These are phyloP conservation scores for Colletes gigas DNA, from an alignment of 1,140 invertebrate genomes.

Conservation along the genomic window DNA sequence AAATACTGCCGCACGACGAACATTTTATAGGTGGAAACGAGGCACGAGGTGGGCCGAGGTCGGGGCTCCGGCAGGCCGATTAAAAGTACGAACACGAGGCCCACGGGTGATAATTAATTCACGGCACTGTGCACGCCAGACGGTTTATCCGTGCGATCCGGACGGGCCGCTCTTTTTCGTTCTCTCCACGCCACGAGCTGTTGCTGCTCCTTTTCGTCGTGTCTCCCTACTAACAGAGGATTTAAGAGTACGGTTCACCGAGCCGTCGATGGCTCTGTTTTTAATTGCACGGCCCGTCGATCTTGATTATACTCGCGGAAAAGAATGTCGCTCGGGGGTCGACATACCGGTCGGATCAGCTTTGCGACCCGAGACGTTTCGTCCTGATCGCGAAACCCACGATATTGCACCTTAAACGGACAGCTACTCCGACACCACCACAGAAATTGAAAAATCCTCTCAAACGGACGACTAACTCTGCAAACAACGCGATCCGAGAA, in stretches of 20 bases:
- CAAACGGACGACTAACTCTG: too few relatives aligned
- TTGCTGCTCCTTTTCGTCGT: slow-evolving; percentile 3
- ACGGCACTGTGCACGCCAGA: slow-evolving; percentile 56
- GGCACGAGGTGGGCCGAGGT: slow-evolving; percentile 46
- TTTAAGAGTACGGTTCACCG: slow-evolving; percentile 50
- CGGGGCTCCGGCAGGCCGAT: slow-evolving; percentile 49
- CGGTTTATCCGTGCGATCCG: slow-evolving; percentile 60
- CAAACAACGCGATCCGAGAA: too few relatives aligned
- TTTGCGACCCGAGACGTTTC: not conserved
- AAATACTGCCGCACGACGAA: slow-evolving; percentile 67
- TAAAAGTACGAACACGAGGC: slow-evolving; percentile 64
- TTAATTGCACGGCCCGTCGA: slow-evolving; percentile 64
- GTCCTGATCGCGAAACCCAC: not conserved
- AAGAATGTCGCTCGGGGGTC: slow-evolving; percentile 58
- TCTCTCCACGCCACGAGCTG: not conserved
- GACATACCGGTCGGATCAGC: slow-evolving; percentile 18
- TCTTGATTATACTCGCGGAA: slow-evolving; percentile 55
- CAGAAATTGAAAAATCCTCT: too few relatives aligned
- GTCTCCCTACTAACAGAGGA: slow-evolving; percentile 33
- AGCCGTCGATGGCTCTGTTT: slow-evolving; percentile 53
- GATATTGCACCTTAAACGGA: not conserved
- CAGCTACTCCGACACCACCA: not conserved
- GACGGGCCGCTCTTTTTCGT: slow-evolving; percentile 42
- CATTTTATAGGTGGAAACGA: slow-evolving; percentile 65
- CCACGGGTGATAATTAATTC: slow-evolving; percentile 72